Evolutionary conservation across 2,797 vertebrate species (phyloP).

Genomic region (Sebastes kiyomatsui): DNA sequence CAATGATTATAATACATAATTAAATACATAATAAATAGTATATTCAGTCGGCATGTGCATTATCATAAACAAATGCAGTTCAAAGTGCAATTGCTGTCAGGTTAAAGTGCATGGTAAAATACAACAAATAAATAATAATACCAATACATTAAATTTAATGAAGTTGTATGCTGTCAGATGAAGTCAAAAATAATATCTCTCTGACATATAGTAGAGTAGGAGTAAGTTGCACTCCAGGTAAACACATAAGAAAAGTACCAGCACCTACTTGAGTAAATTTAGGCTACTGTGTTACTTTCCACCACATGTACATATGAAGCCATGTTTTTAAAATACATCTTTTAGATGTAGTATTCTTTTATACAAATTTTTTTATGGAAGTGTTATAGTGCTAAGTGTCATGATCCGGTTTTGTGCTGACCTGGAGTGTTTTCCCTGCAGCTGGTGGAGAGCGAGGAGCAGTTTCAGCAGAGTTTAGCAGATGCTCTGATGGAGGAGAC

Average conservation of each 20-base stretch:
- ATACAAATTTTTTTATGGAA: too few species aligned
- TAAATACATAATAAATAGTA: too few species aligned
- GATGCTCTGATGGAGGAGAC: conserved; percentile 72
- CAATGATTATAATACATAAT: too few species aligned
- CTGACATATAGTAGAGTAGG: neutral
- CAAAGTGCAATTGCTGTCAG: too few species aligned
- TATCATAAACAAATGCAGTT: too few species aligned
- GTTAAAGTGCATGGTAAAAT: too few species aligned
- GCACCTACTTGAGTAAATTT: neutral
- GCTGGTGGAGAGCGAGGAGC: conserved; percentile 82
- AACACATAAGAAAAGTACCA: neutral
- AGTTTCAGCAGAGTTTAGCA: conserved; percentile 79
- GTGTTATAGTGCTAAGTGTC: neutral
- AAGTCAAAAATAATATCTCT: neutral
- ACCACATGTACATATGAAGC: neutral
- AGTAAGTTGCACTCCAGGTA: neutral
- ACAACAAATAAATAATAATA: too few species aligned
- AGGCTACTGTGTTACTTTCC: neutral
- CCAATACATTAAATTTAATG: neutral
- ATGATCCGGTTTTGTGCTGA: conserved; percentile 19
- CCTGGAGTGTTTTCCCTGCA: conserved; percentile 36
- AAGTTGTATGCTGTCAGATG: neutral
- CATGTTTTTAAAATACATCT: neutral
- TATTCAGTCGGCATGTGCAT: too few species aligned
- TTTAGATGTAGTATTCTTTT: neutral